A percentile compares a stretch with the other conserved stretches of the same genome.
These are phyloP conservation scores for Allygus modestus DNA, from an alignment of 2,888 invertebrate genomes.

Conservation along the genomic window DNA sequence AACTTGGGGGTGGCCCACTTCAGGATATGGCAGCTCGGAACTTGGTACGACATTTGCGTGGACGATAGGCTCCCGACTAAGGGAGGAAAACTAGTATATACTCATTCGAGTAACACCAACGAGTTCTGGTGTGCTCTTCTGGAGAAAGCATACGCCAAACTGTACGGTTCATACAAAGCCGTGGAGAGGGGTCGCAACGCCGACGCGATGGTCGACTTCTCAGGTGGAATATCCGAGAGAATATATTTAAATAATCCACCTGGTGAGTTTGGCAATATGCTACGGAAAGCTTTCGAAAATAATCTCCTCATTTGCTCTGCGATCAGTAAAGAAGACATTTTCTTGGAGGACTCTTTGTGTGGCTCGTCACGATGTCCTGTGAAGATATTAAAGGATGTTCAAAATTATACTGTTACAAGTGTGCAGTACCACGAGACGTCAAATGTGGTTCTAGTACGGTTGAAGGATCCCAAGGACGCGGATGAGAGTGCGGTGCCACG, in stretches of 20 bases:
- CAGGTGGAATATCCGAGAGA: neutral
- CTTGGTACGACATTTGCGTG: conserved; percentile 20
- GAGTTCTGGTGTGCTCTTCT: conserved; percentile 19
- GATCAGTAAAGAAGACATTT: neutral
- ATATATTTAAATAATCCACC: neutral
- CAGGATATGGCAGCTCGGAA: conserved; percentile 22
- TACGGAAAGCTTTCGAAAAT: neutral
- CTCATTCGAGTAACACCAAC: neutral
- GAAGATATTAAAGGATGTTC: neutral
- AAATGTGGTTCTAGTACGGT: neutral
- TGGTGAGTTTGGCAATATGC: neutral
- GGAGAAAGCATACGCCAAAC: conserved; percentile 5
- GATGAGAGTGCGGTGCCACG: neutral
- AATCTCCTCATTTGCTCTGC: neutral
- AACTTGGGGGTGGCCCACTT: neutral
- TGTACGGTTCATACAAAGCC: neutral
- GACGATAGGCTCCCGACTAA: conserved; percentile 20
- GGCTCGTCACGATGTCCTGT: neutral
- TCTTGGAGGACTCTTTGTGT: neutral
- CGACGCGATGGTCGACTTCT: neutral
- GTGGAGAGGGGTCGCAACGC: neutral
- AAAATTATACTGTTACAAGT: neutral
- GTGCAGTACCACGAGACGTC: neutral
- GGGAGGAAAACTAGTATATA: neutral
- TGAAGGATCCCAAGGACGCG: neutral